Evolutionary conservation across 2,888 invertebrate species (phyloP).

Genomic region (Nymphalis c-album): DNA sequence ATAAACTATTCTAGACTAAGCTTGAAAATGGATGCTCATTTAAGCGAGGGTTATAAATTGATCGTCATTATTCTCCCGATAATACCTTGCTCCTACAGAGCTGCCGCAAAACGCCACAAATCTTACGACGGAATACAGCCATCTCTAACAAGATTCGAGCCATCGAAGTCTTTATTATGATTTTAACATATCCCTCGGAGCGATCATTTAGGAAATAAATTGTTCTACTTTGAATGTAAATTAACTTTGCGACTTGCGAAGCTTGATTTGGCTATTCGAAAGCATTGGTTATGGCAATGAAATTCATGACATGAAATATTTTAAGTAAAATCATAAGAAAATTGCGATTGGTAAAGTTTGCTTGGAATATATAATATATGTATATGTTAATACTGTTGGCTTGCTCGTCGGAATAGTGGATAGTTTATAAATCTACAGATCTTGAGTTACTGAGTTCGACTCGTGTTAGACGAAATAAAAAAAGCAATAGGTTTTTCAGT

Average conservation of each 20-base stretch:
- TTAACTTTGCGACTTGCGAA: background rate
- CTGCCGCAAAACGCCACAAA: conserved; percentile 39
- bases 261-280: background rate
- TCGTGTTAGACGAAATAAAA: no score
- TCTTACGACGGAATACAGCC: conserved; percentile 33
- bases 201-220: conserved; percentile 10
- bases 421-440: no score
- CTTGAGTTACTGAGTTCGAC: no score
- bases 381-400: no score
- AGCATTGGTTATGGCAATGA: background rate
- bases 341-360: background rate
- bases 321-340: background rate
- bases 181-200: conserved; percentile 18
- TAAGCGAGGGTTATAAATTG: conserved; percentile 39
- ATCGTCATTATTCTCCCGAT: conserved; percentile 41
- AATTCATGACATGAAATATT: background rate
- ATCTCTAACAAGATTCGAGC: conserved; percentile 35
- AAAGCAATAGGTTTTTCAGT: no score
- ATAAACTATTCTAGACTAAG: conserved; percentile 30
- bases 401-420: no score
- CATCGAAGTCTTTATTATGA: conserved; percentile 32
- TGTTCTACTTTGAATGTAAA: conserved; percentile 9
- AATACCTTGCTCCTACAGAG: conserved; percentile 36
- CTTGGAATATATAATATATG: no score
- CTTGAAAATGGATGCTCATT: conserved; percentile 39